Conservation (phyloP, 2,113 vertebrate species). For the Dipodomys stephensi region DNA sequence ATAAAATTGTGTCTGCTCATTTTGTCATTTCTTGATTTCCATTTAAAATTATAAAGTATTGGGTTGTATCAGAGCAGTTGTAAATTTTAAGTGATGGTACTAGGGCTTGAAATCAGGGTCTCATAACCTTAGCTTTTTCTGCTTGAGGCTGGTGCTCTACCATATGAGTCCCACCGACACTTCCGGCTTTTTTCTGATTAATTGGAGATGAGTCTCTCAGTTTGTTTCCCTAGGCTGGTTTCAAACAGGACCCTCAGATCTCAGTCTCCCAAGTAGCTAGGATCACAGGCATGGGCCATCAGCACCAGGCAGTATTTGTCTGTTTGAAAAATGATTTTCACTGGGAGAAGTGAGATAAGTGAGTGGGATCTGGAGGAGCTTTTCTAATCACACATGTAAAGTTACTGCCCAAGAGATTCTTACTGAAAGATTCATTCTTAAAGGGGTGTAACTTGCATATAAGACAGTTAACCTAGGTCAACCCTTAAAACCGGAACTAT, state of each 20-base stretch:
- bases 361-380: background rate
- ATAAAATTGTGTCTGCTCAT: background rate
- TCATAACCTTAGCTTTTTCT: no score
- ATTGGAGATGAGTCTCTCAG: no score
- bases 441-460: background rate
- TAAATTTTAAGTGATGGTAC: background rate
- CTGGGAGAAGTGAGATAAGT: background rate
- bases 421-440: background rate
- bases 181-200: no score
- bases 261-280: no score
- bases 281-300: no score
- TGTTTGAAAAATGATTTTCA: background rate
- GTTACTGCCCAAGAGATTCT: background rate
- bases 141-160: no score
- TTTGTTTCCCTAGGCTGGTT: no score
- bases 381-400: background rate
- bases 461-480: background rate
- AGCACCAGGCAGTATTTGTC: background rate
- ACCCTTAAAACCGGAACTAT: background rate
- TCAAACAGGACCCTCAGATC: no score
- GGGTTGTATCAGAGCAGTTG: background rate
- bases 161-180: no score
- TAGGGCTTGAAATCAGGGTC: no score
- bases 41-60: constrained; percentile 36
- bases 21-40: constrained; percentile 32